Conservation (phyloP, 2,113 vertebrate genomes). For the Hydrolagus affinis region DNA sequence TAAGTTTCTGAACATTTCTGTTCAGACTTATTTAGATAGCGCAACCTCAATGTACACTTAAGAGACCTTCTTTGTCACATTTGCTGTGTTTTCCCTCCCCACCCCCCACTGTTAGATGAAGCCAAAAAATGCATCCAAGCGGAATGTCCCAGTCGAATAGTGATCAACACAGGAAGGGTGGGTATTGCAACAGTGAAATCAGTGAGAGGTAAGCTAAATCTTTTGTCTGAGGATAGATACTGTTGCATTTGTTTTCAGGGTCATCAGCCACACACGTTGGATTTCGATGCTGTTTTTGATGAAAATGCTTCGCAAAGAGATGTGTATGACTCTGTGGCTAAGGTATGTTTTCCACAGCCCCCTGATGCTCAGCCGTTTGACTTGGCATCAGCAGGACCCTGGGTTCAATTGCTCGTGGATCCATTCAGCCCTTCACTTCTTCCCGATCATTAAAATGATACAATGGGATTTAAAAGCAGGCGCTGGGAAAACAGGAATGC, state of each 20-base stretch:
- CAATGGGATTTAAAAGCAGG: no score
- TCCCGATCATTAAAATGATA: no score
- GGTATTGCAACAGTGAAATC: neutral
- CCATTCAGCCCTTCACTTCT: no score
- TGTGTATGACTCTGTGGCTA: slow-evolving; percentile 44
- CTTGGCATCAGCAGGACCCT: no score
- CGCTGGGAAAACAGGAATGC: no score
- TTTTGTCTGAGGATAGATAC: neutral
- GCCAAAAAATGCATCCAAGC: slow-evolving; percentile 11
- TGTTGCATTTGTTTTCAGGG: slow-evolving; percentile 35
- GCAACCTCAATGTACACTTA: neutral
- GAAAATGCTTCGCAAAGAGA: slow-evolving; percentile 42
- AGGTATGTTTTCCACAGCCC: slow-evolving; percentile 35
- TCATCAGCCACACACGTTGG: slow-evolving; percentile 40
- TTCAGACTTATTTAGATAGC: neutral
- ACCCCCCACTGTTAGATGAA: slow-evolving; percentile 10
- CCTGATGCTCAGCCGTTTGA: no score
- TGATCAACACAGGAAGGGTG: slow-evolving; percentile 28
- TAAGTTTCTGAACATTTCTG: neutral
- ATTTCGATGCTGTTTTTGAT: slow-evolving; percentile 43
- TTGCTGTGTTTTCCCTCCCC: neutral
- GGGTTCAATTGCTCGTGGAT: no score
- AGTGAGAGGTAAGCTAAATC: neutral
- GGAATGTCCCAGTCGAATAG: neutral
- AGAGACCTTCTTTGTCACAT: neutral